A percentile compares a stretch with the other conserved stretches of the same genome.
These are phyloP conservation scores for Scaptomyza flava DNA, from an alignment of 2,888 invertebrate genomes.

Conservation along the genomic window DNA sequence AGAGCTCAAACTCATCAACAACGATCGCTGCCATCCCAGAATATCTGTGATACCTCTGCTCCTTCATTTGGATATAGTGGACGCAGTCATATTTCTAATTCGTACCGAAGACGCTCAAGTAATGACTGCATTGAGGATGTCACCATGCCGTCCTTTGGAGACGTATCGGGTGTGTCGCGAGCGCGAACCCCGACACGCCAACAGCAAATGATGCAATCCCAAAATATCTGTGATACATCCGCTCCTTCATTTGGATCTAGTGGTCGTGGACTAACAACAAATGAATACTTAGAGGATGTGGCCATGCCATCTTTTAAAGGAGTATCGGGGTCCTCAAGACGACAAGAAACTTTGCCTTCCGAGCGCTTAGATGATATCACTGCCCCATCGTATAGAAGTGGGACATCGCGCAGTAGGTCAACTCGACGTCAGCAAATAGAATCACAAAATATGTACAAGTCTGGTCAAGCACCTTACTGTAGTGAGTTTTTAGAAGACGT, in stretches of 20 bases:
- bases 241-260: background rate
- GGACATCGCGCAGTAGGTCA: background rate
- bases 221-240: background rate
- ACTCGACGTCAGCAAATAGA: background rate
- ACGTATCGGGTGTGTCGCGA: background rate
- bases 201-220: background rate
- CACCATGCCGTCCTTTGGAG: constrained; percentile 9
- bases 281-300: constrained; percentile 16
- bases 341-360: constrained; percentile 9
- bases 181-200: background rate
- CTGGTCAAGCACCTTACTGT: background rate
- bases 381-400: constrained; percentile 6
- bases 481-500: constrained; percentile 29
- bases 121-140: constrained; percentile 7
- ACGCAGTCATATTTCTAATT: background rate
- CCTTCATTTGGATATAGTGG: constrained; percentile 7
- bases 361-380: constrained; percentile 10
- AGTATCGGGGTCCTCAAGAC: constrained; percentile 12
- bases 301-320: constrained; percentile 24
- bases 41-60: background rate
- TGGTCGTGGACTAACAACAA: background rate
- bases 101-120: background rate
- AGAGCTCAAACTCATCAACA: no score
- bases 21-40: background rate
- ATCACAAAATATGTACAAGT: background rate